These are phyloP conservation scores for Simalia tracyae DNA, from an alignment of 2,797 vertebrate genomes.

Conservation along the genomic window DNA sequence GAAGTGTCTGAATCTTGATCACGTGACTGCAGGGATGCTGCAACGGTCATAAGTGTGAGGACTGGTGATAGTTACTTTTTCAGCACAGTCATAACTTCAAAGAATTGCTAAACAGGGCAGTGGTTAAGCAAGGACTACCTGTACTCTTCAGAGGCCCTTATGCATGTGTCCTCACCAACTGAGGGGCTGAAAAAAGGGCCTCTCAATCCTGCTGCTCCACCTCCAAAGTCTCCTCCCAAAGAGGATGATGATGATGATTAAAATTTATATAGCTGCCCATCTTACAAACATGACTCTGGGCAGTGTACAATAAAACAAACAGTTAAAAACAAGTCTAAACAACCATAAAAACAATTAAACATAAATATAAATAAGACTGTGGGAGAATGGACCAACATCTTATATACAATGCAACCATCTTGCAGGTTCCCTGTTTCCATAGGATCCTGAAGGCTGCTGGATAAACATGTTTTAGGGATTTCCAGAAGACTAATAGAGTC, in stretches of 20 bases:
- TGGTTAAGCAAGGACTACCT: not conserved
- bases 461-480: not conserved
- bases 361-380: not conserved
- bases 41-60: not conserved
- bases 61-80: not conserved
- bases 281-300: not conserved
- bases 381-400: not conserved
- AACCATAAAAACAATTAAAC: not conserved
- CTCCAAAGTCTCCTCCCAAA: not conserved
- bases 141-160: not conserved
- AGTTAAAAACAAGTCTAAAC: not conserved
- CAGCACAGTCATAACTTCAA: not conserved
- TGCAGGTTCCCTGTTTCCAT: not conserved
- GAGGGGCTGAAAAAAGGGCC: not conserved
- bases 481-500: not conserved
- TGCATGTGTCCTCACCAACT: not conserved
- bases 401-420: not conserved
- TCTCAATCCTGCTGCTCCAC: not conserved
- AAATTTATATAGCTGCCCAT: not conserved
- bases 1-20: not conserved
- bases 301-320: not conserved
- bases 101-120: not conserved
- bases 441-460: not conserved
- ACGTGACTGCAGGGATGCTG: not conserved
- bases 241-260: not conserved